A percentile compares a stretch with the other conserved stretches of the same genome.
phyloP scores from a whole-genome alignment of 2,113 vertebrate species.

The Lepus timidus region DNA sequence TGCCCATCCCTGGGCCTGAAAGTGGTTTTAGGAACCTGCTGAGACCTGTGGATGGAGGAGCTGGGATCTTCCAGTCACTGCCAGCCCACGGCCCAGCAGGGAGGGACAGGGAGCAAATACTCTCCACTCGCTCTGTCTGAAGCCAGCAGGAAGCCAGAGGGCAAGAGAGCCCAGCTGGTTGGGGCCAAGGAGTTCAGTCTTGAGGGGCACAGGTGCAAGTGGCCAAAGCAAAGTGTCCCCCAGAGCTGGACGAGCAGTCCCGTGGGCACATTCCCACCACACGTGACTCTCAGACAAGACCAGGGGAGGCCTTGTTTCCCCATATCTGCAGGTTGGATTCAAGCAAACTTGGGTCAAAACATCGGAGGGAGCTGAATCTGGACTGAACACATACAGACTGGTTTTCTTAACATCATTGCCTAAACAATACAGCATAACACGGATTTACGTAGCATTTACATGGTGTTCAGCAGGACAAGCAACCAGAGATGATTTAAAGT shows the following conservation, averaged over 20 bases:
- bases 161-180: not conserved
- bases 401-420: too few relatives aligned
- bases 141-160: constrained; percentile 12
- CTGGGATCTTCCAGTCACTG: not conserved
- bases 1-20: not conserved
- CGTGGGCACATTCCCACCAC: too few relatives aligned
- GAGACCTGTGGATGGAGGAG: not conserved
- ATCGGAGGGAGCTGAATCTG: too few relatives aligned
- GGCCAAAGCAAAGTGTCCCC: not conserved
- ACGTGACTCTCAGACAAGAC: not conserved
- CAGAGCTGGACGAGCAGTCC: not conserved
- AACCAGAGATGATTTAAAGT: too few relatives aligned
- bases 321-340: too few relatives aligned
- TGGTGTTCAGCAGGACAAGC: too few relatives aligned
- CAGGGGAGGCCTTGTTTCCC: too few relatives aligned
- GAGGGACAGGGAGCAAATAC: not conserved
- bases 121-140: constrained; percentile 19
- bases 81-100: not conserved
- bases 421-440: too few relatives aligned
- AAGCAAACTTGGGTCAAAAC: too few relatives aligned
- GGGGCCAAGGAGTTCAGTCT: not conserved
- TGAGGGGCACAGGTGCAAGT: not conserved
- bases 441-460: too few relatives aligned
- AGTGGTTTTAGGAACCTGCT: not conserved
- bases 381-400: too few relatives aligned